Conservation (phyloP, 2,113 vertebrate genomes). For the Myrmophylax atrothorax region DNA sequence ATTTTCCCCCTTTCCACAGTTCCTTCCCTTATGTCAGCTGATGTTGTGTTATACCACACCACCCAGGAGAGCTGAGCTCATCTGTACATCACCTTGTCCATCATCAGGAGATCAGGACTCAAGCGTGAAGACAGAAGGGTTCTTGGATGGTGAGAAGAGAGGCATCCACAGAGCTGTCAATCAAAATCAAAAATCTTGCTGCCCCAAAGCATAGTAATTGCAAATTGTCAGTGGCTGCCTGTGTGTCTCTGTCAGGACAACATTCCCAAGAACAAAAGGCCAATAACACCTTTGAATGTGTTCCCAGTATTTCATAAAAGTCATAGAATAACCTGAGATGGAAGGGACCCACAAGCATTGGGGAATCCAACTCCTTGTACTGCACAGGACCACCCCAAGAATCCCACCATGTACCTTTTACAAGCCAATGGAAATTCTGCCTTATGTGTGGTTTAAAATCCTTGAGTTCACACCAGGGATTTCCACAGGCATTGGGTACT, state of each 20-base stretch:
- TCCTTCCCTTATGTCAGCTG: not conserved
- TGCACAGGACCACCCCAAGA: not conserved
- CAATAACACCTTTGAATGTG: not conserved
- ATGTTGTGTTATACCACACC: not conserved
- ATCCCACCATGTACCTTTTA: not conserved
- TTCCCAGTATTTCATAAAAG: not conserved
- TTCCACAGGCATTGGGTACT: not conserved
- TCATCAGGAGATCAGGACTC: not conserved
- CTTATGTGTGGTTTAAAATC: not conserved
- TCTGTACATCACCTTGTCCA: not conserved
- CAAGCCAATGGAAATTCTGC: not conserved
- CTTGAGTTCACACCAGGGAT: not conserved
- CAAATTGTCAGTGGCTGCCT: not conserved
- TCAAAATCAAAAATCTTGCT: not conserved
- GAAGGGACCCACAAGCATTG: not conserved
- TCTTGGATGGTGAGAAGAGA: not conserved
- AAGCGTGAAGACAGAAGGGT: not conserved
- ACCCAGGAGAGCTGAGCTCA: accelerated
- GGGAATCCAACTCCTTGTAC: not conserved
- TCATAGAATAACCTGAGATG: not conserved
- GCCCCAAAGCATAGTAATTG: not conserved
- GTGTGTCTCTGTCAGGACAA: not conserved
- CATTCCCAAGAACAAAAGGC: accelerated
- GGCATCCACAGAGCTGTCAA: not conserved
- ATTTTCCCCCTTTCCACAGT: not conserved